Evolutionary conservation across 2,797 vertebrate species (phyloP).

Genomic region (Xiphorhynchus erythropygius): DNA sequence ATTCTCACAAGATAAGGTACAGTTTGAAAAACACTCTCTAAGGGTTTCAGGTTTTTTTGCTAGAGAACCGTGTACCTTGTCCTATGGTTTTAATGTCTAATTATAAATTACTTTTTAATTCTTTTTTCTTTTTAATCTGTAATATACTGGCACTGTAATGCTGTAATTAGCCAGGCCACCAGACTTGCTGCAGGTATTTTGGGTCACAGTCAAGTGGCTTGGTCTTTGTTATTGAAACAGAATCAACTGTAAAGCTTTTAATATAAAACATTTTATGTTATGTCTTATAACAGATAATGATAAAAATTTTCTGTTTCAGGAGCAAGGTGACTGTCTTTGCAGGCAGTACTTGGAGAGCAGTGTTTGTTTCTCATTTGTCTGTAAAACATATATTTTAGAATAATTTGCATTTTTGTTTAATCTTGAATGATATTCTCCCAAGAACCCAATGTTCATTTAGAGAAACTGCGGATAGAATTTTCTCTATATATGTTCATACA

Average conservation of each 20-base stretch:
- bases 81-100: background rate
- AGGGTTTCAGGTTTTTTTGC: rapidly evolving
- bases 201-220: background rate
- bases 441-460: background rate
- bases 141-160: background rate
- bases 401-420: background rate
- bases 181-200: background rate
- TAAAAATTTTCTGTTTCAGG: background rate
- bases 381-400: background rate
- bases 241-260: background rate
- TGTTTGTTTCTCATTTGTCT: background rate
- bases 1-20: background rate
- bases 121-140: background rate
- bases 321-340: background rate
- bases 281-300: rapidly evolving
- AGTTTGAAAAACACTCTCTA: background rate
- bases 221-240: background rate
- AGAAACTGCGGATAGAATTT: background rate
- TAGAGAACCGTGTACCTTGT: background rate
- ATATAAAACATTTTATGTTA: background rate
- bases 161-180: background rate
- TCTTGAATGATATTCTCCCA: background rate
- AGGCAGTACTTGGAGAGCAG: background rate
- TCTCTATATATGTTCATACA: background rate
- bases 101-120: background rate